phyloP scores from a whole-genome alignment of 2,888 invertebrate species.

The Priocnemis perturbator region DNA sequence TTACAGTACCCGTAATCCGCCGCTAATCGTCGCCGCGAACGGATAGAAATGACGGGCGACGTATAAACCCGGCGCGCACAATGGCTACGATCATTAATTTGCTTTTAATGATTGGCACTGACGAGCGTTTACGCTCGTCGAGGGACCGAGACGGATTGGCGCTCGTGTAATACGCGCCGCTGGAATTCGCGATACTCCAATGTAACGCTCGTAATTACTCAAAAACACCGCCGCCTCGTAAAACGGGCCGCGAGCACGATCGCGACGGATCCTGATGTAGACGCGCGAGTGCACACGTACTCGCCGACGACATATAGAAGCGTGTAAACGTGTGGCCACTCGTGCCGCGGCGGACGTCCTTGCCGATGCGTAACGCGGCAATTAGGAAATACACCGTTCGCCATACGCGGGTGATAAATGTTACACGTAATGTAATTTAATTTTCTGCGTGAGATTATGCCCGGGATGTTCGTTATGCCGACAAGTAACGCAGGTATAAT shows the following conservation, averaged over 20 bases:
- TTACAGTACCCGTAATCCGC: constrained; percentile 50
- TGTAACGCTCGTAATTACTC: constrained; percentile 30
- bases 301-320: neutral
- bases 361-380: too few relatives aligned
- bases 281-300: neutral
- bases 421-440: too few relatives aligned
- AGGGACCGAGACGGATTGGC: constrained; percentile 18
- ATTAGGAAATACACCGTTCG: too few relatives aligned
- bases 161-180: constrained; percentile 34
- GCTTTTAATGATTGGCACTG: constrained; percentile 56
- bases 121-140: constrained; percentile 38
- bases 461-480: too few relatives aligned
- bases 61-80: constrained; percentile 35
- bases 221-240: constrained; percentile 19
- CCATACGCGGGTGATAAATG: too few relatives aligned
- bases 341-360: too few relatives aligned
- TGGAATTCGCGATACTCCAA: constrained; percentile 35
- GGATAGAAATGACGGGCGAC: constrained; percentile 38
- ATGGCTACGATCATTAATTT: constrained; percentile 54
- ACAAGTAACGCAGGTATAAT: too few relatives aligned
- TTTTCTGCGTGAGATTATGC: too few relatives aligned
- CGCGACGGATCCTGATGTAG: constrained; percentile 12
- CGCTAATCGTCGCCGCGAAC: constrained; percentile 57
- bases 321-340: too few relatives aligned
- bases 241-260: neutral